A percentile compares a stretch with the other conserved stretches of the same genome.
Evolutionary conservation across 2,888 invertebrate genomes (phyloP).

Genomic region (Drosophila pseudotalamancana): DNA sequence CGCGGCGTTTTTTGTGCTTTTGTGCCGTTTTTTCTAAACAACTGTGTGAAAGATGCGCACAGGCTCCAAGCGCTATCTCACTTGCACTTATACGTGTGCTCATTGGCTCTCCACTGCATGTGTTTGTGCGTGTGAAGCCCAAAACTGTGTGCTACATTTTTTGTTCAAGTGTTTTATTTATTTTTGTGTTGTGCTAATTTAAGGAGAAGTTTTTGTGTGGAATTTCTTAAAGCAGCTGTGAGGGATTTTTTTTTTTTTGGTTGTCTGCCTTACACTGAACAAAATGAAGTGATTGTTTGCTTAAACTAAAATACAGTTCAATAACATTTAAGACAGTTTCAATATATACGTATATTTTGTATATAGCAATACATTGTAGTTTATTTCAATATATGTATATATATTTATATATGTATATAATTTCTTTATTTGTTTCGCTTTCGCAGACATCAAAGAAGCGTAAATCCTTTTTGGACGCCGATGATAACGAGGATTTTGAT

Average conservation of each 20-base stretch:
- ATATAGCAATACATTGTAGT: background rate
- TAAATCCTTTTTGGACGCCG: slow-evolving; percentile 63
- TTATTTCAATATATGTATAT: too few species aligned
- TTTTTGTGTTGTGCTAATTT: too few species aligned
- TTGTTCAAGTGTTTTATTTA: slow-evolving; percentile 15
- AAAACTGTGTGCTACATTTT: slow-evolving; percentile 68
- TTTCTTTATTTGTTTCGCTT: background rate
- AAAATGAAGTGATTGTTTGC: background rate
- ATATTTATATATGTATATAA: background rate
- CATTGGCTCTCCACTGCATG: slow-evolving; percentile 1
- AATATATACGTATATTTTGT: background rate
- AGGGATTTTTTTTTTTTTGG: slow-evolving; percentile 2
- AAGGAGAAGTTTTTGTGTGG: too few species aligned
- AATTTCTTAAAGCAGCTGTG: too few species aligned
- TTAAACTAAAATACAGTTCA: too few species aligned
- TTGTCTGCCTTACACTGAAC: background rate
- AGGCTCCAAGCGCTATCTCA: background rate
- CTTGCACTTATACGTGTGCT: background rate
- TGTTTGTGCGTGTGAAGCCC: background rate
- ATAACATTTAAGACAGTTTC: too few species aligned
- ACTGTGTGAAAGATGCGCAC: slow-evolving; percentile 13
- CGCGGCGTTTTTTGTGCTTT: slow-evolving; percentile 51
- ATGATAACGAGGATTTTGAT: slow-evolving; percentile 85
- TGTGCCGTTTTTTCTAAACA: slow-evolving; percentile 77
- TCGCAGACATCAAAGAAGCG: slow-evolving; percentile 80